A percentile compares a stretch with the other conserved stretches of the same genome.
phyloP scores from a whole-genome alignment of 64 coral and sea anemone species.

The Actinia tenebrosa region DNA sequence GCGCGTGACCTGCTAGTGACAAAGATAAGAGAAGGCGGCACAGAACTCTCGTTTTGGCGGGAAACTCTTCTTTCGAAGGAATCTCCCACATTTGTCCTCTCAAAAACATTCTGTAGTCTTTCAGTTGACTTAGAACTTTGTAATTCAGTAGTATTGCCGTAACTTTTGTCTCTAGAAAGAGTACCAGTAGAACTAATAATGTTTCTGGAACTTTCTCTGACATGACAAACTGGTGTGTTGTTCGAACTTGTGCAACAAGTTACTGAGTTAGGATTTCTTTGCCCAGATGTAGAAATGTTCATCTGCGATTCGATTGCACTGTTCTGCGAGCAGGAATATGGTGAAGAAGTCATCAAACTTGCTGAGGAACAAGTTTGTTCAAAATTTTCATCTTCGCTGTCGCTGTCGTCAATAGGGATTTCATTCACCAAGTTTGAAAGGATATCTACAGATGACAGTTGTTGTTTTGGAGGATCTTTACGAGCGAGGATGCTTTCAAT shows the following conservation, averaged over 20 bases:
- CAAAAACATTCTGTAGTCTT: neutral
- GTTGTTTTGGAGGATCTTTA: conserved; percentile 43
- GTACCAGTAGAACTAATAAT: neutral
- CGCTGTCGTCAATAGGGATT: conserved; percentile 7
- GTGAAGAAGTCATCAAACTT: neutral
- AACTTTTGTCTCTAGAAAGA: neutral
- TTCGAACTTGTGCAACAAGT: neutral
- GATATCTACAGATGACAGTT: neutral
- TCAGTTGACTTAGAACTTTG: neutral
- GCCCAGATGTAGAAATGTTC: neutral
- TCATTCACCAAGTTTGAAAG: conserved; percentile 14
- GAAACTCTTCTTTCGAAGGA: neutral
- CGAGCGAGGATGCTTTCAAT: conserved; percentile 59
- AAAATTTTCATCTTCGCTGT: neutral
- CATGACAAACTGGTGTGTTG: neutral
- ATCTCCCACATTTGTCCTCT: neutral
- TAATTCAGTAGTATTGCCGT: neutral
- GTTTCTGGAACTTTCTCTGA: neutral
- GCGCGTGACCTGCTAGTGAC: neutral
- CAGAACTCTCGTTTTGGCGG: neutral
- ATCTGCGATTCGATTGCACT: neutral
- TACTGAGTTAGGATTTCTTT: neutral
- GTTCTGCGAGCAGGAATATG: neutral
- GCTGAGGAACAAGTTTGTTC: neutral
- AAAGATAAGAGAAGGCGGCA: neutral